These are phyloP conservation scores for Sebastes steindachneri DNA, from an alignment of 2,797 vertebrate species.

Conservation along the genomic window DNA sequence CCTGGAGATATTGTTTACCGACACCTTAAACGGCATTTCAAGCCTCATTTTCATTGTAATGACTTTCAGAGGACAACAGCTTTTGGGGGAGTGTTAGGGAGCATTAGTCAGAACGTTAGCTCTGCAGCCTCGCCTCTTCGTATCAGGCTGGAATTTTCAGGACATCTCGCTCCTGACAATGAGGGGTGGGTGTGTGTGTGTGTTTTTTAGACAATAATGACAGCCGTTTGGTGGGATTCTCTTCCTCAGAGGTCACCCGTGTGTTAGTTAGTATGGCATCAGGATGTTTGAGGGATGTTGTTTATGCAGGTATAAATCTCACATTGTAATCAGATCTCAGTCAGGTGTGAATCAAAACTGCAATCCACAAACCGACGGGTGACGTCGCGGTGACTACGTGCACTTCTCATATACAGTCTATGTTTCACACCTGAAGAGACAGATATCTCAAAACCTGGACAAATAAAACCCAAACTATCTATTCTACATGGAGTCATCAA, in stretches of 20 bases:
- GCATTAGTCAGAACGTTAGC: neutral
- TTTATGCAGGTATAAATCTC: neutral
- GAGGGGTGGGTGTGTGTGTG: too few species aligned
- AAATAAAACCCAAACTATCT: neutral
- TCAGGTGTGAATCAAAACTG: neutral
- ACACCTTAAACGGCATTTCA: constrained; percentile 31
- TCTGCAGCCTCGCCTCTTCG: neutral
- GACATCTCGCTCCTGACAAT: too few species aligned
- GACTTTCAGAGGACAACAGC: neutral
- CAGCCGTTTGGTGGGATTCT: neutral
- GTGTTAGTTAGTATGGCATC: too few species aligned
- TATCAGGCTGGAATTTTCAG: neutral
- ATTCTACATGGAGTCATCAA: neutral
- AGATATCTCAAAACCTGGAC: neutral
- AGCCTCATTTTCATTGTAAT: neutral
- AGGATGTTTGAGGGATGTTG: rapidly evolving
- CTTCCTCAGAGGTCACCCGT: too few species aligned
- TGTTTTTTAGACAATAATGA: neutral
- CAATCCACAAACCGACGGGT: too few species aligned
- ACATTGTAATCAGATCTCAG: neutral
- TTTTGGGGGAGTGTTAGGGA: constrained; percentile 4
- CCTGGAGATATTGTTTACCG: constrained; percentile 31
- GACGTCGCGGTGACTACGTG: too few species aligned
- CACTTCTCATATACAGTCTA: too few species aligned
- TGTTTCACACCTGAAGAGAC: neutral